A percentile compares a stretch with the other conserved stretches of the same genome.
Conservation (phyloP, 2,797 vertebrate species). For the Nyctalus aviator region DNA sequence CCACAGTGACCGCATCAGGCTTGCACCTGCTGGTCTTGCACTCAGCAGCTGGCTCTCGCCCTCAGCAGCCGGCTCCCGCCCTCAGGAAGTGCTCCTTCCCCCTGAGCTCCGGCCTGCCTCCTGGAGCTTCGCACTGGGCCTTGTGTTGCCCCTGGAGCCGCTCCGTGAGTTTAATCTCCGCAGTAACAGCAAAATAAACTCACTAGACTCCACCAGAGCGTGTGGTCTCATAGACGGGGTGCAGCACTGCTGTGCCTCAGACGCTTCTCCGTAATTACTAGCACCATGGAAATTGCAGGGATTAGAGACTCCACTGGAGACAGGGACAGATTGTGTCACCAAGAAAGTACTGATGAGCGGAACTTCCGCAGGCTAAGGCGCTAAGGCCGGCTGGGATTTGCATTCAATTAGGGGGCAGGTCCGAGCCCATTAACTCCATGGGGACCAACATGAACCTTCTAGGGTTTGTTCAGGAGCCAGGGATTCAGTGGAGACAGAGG, state of each 20-base stretch:
- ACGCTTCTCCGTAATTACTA: slow-evolving; percentile 76
- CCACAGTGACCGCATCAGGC: background rate
- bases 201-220: slow-evolving; percentile 53
- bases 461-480: background rate
- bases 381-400: slow-evolving; percentile 75
- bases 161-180: slow-evolving; percentile 21
- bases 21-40: background rate
- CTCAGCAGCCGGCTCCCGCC: background rate
- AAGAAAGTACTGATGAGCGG: slow-evolving; percentile 75
- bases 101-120: background rate
- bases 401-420: slow-evolving; percentile 78
- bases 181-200: slow-evolving; percentile 31
- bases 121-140: background rate
- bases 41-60: accelerated
- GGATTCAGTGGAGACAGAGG: too few relatives aligned
- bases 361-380: slow-evolving; percentile 66
- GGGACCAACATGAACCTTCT: background rate
- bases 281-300: slow-evolving; percentile 77
- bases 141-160: slow-evolving; percentile 6
- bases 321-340: slow-evolving; percentile 67
- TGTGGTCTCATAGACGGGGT: slow-evolving; percentile 41
- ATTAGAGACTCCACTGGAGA: slow-evolving; percentile 80
- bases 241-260: slow-evolving; percentile 42
- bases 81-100: background rate
- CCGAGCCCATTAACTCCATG: background rate